Conservation (phyloP, 2,797 vertebrate species). For the Muraenolepis orangiensis region DNA sequence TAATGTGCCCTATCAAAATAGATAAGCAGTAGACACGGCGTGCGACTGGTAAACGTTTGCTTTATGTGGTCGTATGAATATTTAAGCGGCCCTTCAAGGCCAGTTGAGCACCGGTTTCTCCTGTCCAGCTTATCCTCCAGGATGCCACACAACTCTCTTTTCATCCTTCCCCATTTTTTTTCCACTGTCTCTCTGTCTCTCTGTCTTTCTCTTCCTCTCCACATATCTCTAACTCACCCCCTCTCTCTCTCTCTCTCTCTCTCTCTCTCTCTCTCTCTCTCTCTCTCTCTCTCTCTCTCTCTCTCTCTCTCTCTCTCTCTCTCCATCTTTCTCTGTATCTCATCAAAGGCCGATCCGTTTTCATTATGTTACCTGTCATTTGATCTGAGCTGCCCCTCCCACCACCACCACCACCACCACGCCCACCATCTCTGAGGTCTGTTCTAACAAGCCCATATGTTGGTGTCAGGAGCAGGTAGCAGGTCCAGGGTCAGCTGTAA, state of each 20-base stretch:
- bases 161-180: slow-evolving; percentile 15
- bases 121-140: slow-evolving; percentile 32
- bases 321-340: slow-evolving; percentile 55
- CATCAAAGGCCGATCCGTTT: slow-evolving; percentile 56
- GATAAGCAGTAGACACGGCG: slow-evolving; percentile 25
- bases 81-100: slow-evolving; percentile 58
- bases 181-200: slow-evolving; percentile 14
- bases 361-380: slow-evolving; percentile 54
- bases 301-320: slow-evolving; percentile 6
- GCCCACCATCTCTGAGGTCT: slow-evolving; percentile 40
- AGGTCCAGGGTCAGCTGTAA: slow-evolving; percentile 66
- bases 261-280: slow-evolving; percentile 12
- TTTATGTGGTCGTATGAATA: slow-evolving; percentile 60
- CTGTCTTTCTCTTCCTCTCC: slow-evolving; percentile 17
- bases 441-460: slow-evolving; percentile 45
- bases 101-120: slow-evolving; percentile 42
- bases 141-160: slow-evolving; percentile 7
- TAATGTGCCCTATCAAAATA: too few species aligned
- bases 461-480: slow-evolving; percentile 42
- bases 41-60: slow-evolving; percentile 41
- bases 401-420: slow-evolving; percentile 51
- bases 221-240: not conserved
- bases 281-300: slow-evolving; percentile 53
- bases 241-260: not conserved
- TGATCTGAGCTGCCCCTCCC: slow-evolving; percentile 46